These are phyloP conservation scores for Creontiades dilutus DNA, from an alignment of 2,888 invertebrate genomes.

Conservation along the genomic window DNA sequence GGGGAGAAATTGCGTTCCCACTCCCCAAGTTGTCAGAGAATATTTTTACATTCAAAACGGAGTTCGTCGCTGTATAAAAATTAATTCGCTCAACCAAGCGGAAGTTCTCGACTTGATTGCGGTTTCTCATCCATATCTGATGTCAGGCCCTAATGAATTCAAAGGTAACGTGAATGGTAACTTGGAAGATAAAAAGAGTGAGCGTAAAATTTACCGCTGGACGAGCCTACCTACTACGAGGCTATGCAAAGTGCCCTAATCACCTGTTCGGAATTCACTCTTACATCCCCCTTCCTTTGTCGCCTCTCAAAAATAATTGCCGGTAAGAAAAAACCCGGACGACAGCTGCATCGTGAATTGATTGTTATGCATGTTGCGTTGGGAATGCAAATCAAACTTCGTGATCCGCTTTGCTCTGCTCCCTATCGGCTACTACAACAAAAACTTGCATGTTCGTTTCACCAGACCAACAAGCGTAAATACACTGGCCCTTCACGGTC, in stretches of 20 bases:
- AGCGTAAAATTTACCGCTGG: neutral
- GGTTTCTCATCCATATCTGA: conserved; percentile 48
- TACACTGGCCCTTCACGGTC: too few relatives aligned
- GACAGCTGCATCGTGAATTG: conserved; percentile 17
- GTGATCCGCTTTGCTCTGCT: conserved; percentile 9
- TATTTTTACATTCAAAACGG: conserved; percentile 9
- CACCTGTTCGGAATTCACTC: conserved; percentile 1
- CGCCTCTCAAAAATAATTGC: neutral
- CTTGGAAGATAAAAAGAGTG: neutral
- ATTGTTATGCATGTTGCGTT: conserved; percentile 50
- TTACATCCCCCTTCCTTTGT: neutral
- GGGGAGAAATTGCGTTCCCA: too few relatives aligned
- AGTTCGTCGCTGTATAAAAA: neutral
- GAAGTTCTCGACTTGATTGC: conserved; percentile 49
- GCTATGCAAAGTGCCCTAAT: conserved; percentile 38
- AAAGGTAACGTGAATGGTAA: neutral
- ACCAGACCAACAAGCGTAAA: neutral
- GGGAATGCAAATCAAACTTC: conserved; percentile 36
- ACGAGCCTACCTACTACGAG: neutral
- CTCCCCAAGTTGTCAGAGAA: neutral
- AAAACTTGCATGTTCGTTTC: neutral
- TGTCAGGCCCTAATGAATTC: conserved; percentile 26
- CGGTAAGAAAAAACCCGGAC: neutral
- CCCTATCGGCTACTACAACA: neutral
- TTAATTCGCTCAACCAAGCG: conserved; percentile 4